These are phyloP conservation scores for Maniola hyperantus DNA, from an alignment of 2,888 invertebrate species.

Conservation along the genomic window DNA sequence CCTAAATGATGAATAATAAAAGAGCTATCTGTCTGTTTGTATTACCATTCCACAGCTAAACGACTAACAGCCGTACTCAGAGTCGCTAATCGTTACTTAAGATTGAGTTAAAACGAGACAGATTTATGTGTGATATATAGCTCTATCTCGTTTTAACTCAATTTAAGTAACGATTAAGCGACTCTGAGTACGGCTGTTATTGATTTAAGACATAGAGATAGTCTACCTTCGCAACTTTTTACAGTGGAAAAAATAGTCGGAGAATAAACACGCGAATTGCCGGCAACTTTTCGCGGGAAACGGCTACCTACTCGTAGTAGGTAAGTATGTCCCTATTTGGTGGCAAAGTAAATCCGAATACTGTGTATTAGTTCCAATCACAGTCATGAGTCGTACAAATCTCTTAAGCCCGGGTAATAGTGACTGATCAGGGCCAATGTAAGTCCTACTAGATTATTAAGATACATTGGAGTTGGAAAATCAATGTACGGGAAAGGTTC, in stretches of 20 bases:
- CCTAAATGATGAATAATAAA: no score
- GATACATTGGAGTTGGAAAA: slow-evolving; percentile 14
- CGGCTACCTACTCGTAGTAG: no score
- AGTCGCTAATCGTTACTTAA: no score
- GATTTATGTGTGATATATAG: no score
- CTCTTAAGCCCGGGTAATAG: slow-evolving; percentile 24
- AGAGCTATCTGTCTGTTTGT: no score
- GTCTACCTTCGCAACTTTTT: neutral
- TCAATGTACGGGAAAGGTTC: neutral
- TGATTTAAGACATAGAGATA: no score
- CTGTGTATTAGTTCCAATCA: slow-evolving; percentile 19
- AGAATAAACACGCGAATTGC: neutral
- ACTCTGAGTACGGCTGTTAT: no score
- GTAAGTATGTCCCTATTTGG: neutral
- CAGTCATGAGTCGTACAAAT: slow-evolving; percentile 20
- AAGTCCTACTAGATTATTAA: slow-evolving; percentile 13
- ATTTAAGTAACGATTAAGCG: no score
- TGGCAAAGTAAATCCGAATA: slow-evolving; percentile 7
- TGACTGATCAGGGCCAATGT: slow-evolving; percentile 20
- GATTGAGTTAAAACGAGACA: no score
- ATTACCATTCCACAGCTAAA: no score
- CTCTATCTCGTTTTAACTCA: no score
- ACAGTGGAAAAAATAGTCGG: neutral
- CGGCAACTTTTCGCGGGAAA: neutral
- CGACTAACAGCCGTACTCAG: no score